Conservation (phyloP, 1,140 invertebrate species). For the Drosophila punjabiensis region DNA sequence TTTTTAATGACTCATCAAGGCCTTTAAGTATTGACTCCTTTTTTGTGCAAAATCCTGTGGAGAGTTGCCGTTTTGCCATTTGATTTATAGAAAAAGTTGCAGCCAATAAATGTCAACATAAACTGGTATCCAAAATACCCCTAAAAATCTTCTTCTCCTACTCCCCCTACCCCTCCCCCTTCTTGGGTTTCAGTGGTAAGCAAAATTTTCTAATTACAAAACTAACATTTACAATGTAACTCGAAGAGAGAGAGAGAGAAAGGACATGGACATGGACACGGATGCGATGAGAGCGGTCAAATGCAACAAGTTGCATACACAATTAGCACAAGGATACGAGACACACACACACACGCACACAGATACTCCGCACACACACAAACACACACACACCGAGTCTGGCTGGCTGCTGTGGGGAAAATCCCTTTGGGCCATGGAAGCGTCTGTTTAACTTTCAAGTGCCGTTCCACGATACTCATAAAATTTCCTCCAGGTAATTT, state of each 20-base stretch:
- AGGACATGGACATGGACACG: neutral
- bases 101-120: slow-evolving; percentile 79
- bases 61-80: slow-evolving; percentile 8
- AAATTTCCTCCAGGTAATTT: slow-evolving; percentile 83
- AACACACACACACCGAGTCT: slow-evolving; percentile 4
- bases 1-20: slow-evolving; percentile 49
- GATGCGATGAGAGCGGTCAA: slow-evolving; percentile 45
- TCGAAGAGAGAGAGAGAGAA: slow-evolving; percentile 45
- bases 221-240: slow-evolving; percentile 83
- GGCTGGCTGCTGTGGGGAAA: neutral
- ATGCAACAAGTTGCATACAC: slow-evolving; percentile 82
- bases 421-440: slow-evolving; percentile 63
- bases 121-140: slow-evolving; percentile 21
- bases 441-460: slow-evolving; percentile 82
- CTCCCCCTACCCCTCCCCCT: neutral
- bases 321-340: slow-evolving; percentile 69
- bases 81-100: slow-evolving; percentile 80
- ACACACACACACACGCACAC: slow-evolving; percentile 5
- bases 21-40: slow-evolving; percentile 29
- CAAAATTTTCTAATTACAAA: slow-evolving; percentile 83
- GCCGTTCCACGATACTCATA: slow-evolving; percentile 78
- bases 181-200: slow-evolving; percentile 54
- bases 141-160: neutral
- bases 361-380: slow-evolving; percentile 26
- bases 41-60: neutral